Conservation (phyloP, 2,888 invertebrate genomes). For the Lysandra coridon region DNA sequence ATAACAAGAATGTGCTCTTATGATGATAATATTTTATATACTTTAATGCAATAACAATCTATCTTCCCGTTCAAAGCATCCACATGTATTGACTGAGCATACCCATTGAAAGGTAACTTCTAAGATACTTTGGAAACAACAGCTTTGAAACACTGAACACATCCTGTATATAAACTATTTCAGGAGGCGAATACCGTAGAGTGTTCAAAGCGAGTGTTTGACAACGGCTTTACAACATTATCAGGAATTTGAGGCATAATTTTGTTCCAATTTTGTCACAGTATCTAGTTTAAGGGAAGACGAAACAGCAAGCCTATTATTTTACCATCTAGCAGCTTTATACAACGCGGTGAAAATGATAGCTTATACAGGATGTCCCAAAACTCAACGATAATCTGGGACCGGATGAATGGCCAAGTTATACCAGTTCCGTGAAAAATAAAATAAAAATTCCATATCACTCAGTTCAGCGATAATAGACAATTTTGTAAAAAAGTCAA, state of each 20-base stretch:
- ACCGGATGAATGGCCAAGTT: too few species aligned
- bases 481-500: too few species aligned
- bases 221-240: background rate
- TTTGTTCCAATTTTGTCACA: background rate
- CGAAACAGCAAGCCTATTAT: background rate
- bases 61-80: background rate
- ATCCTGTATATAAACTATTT: conserved; percentile 13
- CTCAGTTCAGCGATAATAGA: too few species aligned
- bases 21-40: too few species aligned
- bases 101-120: background rate
- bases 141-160: conserved; percentile 2
- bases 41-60: background rate
- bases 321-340: too few species aligned
- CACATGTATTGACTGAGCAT: background rate
- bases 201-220: conserved; percentile 13
- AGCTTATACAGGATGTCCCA: too few species aligned
- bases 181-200: background rate
- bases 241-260: background rate
- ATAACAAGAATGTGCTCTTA: too few species aligned
- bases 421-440: too few species aligned
- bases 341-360: too few species aligned
- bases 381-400: too few species aligned
- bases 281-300: background rate
- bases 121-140: background rate
- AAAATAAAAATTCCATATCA: too few species aligned